Base-by-base conservation (phyloP, 2,113 vertebrate genomes). In the Ageneiosus marmoratus region DNA sequence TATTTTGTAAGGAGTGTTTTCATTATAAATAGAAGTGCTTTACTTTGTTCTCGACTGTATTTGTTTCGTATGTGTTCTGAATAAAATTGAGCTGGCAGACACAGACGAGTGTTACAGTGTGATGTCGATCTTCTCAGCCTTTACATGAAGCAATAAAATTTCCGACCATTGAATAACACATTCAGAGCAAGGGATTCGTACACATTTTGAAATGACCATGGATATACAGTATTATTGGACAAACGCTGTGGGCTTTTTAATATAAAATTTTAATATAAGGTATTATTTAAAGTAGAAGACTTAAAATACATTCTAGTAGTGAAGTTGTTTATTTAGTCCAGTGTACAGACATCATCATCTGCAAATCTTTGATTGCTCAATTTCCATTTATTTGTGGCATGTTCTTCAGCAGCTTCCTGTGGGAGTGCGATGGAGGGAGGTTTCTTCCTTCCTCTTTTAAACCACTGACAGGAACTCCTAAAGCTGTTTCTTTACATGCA, bases 381-480 rank as follows among this genome's bases (percentile, higher is more conserved):
- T 48, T 53, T 75, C 27, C 37, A 55, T 67, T 46, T 62, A 76
- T 41, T 56, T 77, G 32, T 80, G 83, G 74, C 44, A 3, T 80
- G 53, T 85, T 86, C 34, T 27, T 76, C 77, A 55, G 41, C 22
- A 24, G 83, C 82, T 89, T 90, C 88, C 77, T 84, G 85, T 87
- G 85, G 88, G 84, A 80, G 77, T 83, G 37, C 50, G 76, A 29
- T 63, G 10, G 29, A 55, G 78, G 69, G 44, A 63, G 80, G 88
- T 88, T 92, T 88, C 89, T 88, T 83, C 12, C 67, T 60, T 83
- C 46, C 60, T 82, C 58, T 56, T 7, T 74, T 86, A 75, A 58
- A 56, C 51, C 18, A 69, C 18, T 56, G 12, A 67, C 34, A 58
- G 50, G 34, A 34, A 37, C 63, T 32, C 24, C 44, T 74, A 37